A percentile compares a stretch with the other conserved stretches of the same genome.
Conservation (phyloP, 92 coral and sea anemone species). For the Diadumene lineata region DNA sequence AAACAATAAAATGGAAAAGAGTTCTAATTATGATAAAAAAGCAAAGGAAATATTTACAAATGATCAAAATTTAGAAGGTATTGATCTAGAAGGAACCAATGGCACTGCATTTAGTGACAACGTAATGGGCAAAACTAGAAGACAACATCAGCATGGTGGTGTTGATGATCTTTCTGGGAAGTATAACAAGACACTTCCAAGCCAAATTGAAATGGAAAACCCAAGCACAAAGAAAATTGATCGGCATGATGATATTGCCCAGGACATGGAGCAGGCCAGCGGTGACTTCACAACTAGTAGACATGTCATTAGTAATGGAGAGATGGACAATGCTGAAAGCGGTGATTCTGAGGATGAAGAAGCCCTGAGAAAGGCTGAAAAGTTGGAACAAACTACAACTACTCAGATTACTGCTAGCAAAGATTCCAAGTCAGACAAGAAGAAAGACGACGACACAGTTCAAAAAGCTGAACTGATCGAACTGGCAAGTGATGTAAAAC, state of each 20-base stretch:
- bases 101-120: background rate
- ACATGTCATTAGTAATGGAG: no score
- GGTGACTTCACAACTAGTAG: no score
- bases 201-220: background rate
- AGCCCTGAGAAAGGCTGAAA: no score
- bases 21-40: no score
- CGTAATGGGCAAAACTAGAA: background rate
- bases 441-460: no score
- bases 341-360: no score
- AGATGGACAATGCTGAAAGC: no score
- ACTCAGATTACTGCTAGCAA: no score
- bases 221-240: background rate
- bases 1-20: no score
- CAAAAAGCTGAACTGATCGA: no score
- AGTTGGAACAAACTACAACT: no score
- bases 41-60: background rate
- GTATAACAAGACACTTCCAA: background rate
- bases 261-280: background rate
- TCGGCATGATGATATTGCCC: background rate
- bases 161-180: background rate
- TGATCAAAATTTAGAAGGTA: slow-evolving; percentile 1
- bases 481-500: background rate
- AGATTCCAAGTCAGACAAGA: no score
- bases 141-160: background rate
- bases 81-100: slow-evolving; percentile 1